Evolutionary conservation across 2,888 invertebrate species (phyloP).

Genomic region (Strigamia transsilvanica): DNA sequence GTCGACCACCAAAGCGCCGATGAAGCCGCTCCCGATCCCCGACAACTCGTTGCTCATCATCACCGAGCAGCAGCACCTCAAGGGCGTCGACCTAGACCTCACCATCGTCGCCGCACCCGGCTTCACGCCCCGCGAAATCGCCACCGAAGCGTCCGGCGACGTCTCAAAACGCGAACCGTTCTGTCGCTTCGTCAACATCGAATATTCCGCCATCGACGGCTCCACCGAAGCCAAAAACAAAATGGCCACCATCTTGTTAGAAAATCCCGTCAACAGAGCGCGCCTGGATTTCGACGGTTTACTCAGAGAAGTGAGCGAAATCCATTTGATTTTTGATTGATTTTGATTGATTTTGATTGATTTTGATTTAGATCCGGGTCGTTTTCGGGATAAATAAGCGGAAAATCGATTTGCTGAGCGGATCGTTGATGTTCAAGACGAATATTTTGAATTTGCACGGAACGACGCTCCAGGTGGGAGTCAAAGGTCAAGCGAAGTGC

Average conservation of each 20-base stretch:
- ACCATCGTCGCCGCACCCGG: background rate
- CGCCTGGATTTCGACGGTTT: background rate
- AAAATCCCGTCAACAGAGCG: constrained; percentile 21
- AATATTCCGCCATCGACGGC: background rate
- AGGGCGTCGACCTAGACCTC: background rate
- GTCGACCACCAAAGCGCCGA: constrained; percentile 80
- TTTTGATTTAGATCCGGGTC: background rate
- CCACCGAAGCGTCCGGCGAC: background rate
- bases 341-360: background rate
- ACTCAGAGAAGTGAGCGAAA: background rate
- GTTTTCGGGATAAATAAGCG: background rate
- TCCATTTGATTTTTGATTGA: background rate
- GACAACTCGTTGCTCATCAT: constrained; percentile 70
- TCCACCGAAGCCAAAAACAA: background rate
- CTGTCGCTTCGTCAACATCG: background rate
- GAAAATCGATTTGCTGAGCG: background rate
- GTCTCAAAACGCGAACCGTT: background rate
- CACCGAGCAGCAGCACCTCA: constrained; percentile 68
- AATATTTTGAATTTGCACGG: constrained; percentile 11
- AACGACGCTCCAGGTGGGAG: background rate
- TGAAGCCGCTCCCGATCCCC: constrained; percentile 69
- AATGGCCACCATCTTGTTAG: constrained; percentile 6
- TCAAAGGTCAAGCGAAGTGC: background rate
- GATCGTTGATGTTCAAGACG: background rate
- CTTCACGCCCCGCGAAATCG: background rate